Conservation (phyloP, 2,888 invertebrate genomes). For the Tipula confusa region DNA sequence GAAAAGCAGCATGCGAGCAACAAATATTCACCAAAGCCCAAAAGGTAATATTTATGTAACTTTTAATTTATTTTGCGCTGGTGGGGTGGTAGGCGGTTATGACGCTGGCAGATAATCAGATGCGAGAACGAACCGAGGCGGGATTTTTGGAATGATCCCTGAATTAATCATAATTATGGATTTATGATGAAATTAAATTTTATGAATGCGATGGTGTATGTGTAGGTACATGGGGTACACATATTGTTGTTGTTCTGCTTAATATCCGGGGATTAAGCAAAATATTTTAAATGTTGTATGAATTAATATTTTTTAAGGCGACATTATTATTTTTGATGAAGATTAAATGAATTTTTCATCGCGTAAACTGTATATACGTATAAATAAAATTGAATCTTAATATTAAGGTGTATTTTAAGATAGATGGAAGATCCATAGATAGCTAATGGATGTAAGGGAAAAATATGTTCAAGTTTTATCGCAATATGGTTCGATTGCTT, state of each 20-base stretch:
- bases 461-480: too few relatives aligned
- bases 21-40: neutral
- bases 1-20: neutral
- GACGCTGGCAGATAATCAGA: neutral
- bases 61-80: neutral
- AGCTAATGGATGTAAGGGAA: too few relatives aligned
- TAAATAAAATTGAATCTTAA: too few relatives aligned
- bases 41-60: neutral
- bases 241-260: neutral
- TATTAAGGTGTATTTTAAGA: too few relatives aligned
- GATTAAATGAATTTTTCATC: neutral
- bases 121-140: neutral
- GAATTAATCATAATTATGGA: constrained; percentile 16
- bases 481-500: too few relatives aligned
- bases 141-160: neutral
- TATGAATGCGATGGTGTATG: neutral
- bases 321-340: neutral
- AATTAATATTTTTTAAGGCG: neutral
- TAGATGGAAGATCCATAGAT: too few relatives aligned
- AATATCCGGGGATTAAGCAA: neutral
- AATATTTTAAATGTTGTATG: neutral
- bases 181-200: neutral
- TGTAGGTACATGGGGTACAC: neutral
- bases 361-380: neutral
- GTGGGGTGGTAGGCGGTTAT: neutral